These are phyloP conservation scores for Dryobota labecula DNA, from an alignment of 2,888 invertebrate species.

Conservation along the genomic window DNA sequence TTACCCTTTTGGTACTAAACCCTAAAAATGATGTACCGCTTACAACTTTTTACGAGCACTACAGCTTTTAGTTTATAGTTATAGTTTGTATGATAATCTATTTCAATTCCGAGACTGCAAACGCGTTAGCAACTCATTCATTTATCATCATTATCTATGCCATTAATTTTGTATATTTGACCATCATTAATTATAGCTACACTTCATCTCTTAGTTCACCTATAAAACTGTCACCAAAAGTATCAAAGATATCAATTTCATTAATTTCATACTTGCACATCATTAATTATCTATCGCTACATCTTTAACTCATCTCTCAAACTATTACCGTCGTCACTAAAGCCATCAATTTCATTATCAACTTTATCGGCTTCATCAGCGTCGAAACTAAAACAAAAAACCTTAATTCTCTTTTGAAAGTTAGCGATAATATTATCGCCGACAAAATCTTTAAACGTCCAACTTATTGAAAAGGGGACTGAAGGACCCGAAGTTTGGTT, in stretches of 20 bases:
- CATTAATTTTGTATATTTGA: no score
- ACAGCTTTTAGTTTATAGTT: neutral
- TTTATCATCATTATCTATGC: no score
- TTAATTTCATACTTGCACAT: neutral
- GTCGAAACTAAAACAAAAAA: conserved; percentile 37
- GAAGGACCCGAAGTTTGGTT: conserved; percentile 45
- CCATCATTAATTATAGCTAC: no score
- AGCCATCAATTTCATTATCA: conserved; percentile 18
- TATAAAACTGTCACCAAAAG: no score
- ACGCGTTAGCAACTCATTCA: no score
- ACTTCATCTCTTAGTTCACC: no score
- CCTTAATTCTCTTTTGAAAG: conserved; percentile 25
- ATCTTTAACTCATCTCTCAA: neutral
- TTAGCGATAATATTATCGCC: conserved; percentile 43
- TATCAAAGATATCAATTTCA: no score
- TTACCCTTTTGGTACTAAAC: no score
- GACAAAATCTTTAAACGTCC: conserved; percentile 42
- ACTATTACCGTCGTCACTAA: neutral
- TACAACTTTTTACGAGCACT: neutral
- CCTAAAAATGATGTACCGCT: neutral
- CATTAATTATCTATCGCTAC: neutral
- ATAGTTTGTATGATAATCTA: neutral
- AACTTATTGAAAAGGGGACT: conserved; percentile 42
- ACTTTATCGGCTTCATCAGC: conserved; percentile 13
- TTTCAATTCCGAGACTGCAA: neutral